Conservation (phyloP, 2,113 vertebrate species). For the Aspidoscelis tigris region DNA sequence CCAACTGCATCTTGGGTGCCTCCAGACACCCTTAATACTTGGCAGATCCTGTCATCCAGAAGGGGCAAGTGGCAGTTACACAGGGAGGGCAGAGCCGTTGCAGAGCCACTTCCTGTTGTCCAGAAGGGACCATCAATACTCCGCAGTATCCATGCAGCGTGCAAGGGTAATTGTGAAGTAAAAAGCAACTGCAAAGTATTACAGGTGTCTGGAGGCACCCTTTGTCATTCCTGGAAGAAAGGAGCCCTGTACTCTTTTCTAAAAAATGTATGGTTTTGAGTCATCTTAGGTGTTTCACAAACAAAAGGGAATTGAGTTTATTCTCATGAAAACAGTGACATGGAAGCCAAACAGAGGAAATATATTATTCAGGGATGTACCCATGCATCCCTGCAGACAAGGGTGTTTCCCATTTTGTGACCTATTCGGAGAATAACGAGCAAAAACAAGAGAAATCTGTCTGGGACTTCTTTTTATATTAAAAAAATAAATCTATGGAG, state of each 20-base stretch:
- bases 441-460: slow-evolving; percentile 51
- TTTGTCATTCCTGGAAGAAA: neutral
- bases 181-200: no score
- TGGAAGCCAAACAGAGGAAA: slow-evolving; percentile 42
- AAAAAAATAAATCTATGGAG: slow-evolving; percentile 52
- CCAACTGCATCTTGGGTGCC: neutral
- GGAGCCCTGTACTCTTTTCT: neutral
- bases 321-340: neutral
- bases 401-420: slow-evolving; percentile 28
- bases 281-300: slow-evolving; percentile 1
- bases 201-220: no score
- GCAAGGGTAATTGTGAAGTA: no score
- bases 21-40: no score
- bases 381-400: slow-evolving; percentile 41
- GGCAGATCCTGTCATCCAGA: no score
- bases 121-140: no score
- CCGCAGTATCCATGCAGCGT: no score
- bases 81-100: no score
- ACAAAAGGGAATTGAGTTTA: neutral
- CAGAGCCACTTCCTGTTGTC: no score
- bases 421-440: slow-evolving; percentile 43
- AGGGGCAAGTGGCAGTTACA: no score
- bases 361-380: slow-evolving; percentile 41
- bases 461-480: slow-evolving; percentile 12
- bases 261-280: neutral